Evolutionary conservation across 2,113 vertebrate species (phyloP).

Genomic region (Pygoscelis adeliae): DNA sequence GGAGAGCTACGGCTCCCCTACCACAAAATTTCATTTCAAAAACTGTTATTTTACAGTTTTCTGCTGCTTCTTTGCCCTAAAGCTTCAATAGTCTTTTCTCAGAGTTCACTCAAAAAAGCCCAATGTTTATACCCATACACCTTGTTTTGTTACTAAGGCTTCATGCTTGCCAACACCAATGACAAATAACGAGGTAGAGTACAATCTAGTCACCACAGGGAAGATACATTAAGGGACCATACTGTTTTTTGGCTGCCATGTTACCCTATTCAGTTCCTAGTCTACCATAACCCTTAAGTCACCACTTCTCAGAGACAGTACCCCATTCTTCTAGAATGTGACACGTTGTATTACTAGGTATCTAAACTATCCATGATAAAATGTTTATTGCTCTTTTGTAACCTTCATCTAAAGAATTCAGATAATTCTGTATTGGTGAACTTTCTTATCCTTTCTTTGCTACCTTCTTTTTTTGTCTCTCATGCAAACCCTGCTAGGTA

Average conservation of each 20-base stretch:
- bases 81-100: not conserved
- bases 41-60: not conserved
- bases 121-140: not conserved
- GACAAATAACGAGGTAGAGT: not conserved
- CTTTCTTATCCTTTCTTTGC: not conserved
- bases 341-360: not conserved
- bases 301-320: not conserved
- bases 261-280: not conserved
- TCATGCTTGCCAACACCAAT: not conserved
- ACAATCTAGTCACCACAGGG: not conserved
- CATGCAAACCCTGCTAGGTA: not conserved
- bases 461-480: not conserved
- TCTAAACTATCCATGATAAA: not conserved
- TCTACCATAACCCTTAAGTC: not conserved
- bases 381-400: not conserved
- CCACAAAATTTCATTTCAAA: not conserved
- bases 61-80: not conserved
- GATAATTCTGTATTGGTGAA: not conserved
- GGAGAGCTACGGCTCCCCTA: not conserved
- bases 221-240: not conserved
- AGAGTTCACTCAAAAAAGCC: not conserved
- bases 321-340: not conserved
- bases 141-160: not conserved
- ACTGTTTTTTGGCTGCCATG: not conserved
- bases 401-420: not conserved